Evolutionary conservation across 2,113 vertebrate species (phyloP).

Genomic region (Tauraco erythrolophus): DNA sequence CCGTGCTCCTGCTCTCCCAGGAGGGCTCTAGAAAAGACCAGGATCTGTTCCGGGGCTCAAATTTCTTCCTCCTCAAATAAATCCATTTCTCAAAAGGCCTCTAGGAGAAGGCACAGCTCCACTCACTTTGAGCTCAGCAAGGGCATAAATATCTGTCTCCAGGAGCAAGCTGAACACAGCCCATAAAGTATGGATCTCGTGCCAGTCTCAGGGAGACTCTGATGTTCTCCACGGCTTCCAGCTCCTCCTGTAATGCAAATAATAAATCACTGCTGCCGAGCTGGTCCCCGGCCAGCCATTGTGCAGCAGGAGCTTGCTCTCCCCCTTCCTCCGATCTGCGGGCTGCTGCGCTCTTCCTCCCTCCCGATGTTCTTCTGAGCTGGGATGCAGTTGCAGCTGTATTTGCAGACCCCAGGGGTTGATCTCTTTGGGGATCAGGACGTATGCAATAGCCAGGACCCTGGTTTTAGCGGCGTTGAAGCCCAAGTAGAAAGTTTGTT

Average conservation of each 20-base stretch:
- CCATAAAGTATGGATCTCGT: background rate
- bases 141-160: background rate
- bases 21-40: background rate
- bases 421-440: background rate
- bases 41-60: background rate
- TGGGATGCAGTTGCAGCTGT: background rate
- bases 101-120: background rate
- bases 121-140: background rate
- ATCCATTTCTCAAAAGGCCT: background rate
- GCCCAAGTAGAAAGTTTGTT: background rate
- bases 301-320: background rate
- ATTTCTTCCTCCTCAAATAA: background rate
- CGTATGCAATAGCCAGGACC: background rate
- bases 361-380: background rate
- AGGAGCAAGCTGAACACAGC: background rate
- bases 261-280: conserved; percentile 22
- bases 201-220: background rate
- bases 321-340: background rate
- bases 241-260: background rate
- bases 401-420: background rate
- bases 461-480: background rate
- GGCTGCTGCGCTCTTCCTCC: background rate
- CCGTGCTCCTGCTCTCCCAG: background rate
- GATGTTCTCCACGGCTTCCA: background rate
- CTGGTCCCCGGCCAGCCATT: background rate